A percentile compares a stretch with the other conserved stretches of the same genome.
Evolutionary conservation across 2,888 invertebrate species (phyloP).

Genomic region (Torymus texanus): DNA sequence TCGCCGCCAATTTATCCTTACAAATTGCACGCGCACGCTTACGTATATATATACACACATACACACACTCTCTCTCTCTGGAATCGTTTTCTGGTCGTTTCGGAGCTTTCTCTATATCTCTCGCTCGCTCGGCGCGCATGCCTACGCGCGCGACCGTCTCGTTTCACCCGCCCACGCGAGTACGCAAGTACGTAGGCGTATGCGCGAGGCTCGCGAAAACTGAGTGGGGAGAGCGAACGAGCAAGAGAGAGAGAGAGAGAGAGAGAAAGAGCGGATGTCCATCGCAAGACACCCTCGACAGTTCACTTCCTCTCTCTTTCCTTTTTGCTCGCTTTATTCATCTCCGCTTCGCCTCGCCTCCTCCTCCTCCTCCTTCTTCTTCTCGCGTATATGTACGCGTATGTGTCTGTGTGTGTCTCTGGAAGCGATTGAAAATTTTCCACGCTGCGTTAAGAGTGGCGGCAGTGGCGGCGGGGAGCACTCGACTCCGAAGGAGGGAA

Average conservation of each 20-base stretch:
- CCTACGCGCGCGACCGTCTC: conserved; percentile 50
- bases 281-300: conserved; percentile 50
- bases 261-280: conserved; percentile 41
- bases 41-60: background rate
- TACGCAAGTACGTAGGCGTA: conserved; percentile 6
- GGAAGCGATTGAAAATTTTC: conserved; percentile 67
- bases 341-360: background rate
- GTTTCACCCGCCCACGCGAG: conserved; percentile 54
- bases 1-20: conserved; percentile 51
- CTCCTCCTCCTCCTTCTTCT: background rate
- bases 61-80: background rate
- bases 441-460: conserved; percentile 58
- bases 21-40: conserved; percentile 46
- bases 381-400: conserved; percentile 1
- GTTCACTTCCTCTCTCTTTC: conserved; percentile 53
- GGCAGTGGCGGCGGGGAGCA: background rate
- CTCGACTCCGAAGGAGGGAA: conserved; percentile 56
- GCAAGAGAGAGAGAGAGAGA: conserved; percentile 8
- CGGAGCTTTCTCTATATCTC: conserved; percentile 40
- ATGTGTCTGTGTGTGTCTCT: background rate
- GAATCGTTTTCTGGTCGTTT: conserved; percentile 51
- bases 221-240: too few species aligned
- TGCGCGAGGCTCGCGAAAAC: conserved; percentile 16
- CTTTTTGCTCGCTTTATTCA: conserved; percentile 47
- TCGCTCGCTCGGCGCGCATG: conserved; percentile 5